Base-by-base conservation (phyloP, 1,140 invertebrate species). In the Adoxophyes honmai region DNA sequence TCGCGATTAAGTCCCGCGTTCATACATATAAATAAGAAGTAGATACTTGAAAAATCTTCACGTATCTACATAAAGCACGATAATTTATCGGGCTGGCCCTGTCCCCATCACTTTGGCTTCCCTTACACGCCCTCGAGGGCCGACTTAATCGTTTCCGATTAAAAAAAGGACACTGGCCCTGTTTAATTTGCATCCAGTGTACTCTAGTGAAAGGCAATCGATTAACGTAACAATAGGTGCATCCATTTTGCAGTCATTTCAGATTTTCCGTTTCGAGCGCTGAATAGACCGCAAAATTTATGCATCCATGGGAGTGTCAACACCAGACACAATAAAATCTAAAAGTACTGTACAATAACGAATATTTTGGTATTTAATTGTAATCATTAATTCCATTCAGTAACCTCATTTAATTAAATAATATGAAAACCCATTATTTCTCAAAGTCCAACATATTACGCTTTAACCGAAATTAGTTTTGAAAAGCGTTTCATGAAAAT, bases 201-300 rank as follows among this genome's bases (percentile, higher is more conserved):
- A 48, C 42, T 48, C 16, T 48, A 48, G 16, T 48, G 42, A 48
- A 48, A 48, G 42, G 42, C 42, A 48, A 48, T 48, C 42, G 42
- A 48, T 48, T 48, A 48, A 6, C 15, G 18, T 8, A n/a, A 48
- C 42, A 48, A 48, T 48, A 28, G 42, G 42, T 48, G 42, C 42
- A 48, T 48, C 21, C 42, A 48, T 18, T 48, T 18, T 21, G 16
- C 42, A 48, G 42, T 48, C 21, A 48, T 48, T 48, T 48, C 42
- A 48, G 16, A 48, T 48, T 48, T 48, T 18, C 21, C 42, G 42
- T 48, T 48, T 28, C 42, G 42, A 48, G 18, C 42, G 13, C 21
- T 33, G 42, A 48, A 48, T 48, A 21, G 42, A 11, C 16, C 42
- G 42, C 21, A 16, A 48, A 48, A 48, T 48, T 48, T 48, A 48